Evolutionary conservation across 2,888 invertebrate genomes (phyloP), one percentile per base, ranked within the genome.

Genomic region (Abscondita cerata): DNA sequence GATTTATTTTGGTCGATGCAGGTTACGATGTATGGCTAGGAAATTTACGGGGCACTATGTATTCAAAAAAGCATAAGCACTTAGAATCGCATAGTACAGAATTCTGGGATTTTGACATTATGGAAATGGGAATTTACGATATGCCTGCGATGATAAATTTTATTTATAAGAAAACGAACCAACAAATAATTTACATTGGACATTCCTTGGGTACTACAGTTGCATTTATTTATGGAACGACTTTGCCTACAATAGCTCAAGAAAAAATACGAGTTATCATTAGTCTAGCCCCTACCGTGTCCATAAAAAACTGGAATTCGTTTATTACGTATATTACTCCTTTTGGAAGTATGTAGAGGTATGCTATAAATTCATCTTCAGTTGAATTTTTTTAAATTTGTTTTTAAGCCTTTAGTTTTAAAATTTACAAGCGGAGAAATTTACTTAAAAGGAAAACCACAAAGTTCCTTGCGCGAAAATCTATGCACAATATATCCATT

Each of bases 11-110:
- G 20, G 44, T 62, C 0, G 62, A 66, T 11, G 19, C 44, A 25
- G 68, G 66, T 8, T 66, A 66, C 46, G 68, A 68, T 44, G 62
- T 68, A 2, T 68, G 68, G 68, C 20, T 68, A 8, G 68, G 66
- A n/a, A 68, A 68, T 36, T 60, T 66, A 8, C 62, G 68, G 52
- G 68, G 68, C n/a, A 57, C 62, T 1, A 61, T 47, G 13, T 66
- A 66, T 62, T 64, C 64, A 3, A 62, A 59, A 15, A 52, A 47
- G 5, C 64, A 68, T 47, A 18, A 33, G 13, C 34, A 51, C 16
- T 56, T 62, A 40, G 54, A 38, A 3, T 56, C 55, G 8, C n/a
- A 34, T 13, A 46, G 54, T 15, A 52, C 38, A 16, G 58, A 52
- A 13, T 68, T 53, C 36, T 68, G 68, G 68, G 40, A 68, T 20